phyloP scores from a whole-genome alignment of 2,888 invertebrate species.

The Trachelus stipa region DNA sequence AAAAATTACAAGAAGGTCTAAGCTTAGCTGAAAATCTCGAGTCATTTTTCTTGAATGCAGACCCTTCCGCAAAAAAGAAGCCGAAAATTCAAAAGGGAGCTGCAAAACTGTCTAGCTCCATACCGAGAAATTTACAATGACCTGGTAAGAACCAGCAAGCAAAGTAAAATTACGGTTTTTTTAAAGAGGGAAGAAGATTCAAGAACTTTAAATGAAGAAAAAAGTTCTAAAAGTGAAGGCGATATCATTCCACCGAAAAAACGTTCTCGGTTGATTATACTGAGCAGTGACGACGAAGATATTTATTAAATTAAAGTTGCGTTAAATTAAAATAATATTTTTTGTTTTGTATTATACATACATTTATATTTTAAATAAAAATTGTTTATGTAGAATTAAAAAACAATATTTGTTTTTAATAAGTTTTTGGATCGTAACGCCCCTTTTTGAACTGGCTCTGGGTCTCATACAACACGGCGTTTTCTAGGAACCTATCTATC shows the following conservation, averaged over 20 bases:
- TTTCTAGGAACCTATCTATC: no score
- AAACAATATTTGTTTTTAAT: no score
- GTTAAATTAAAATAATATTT: no score
- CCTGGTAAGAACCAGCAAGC: conserved; percentile 27
- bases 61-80: conserved; percentile 29
- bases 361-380: no score
- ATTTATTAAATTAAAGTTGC: conserved; percentile 21
- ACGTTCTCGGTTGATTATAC: conserved; percentile 21
- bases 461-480: no score
- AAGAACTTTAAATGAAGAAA: conserved; percentile 23
- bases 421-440: no score
- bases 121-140: conserved; percentile 25
- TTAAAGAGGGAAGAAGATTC: conserved; percentile 22
- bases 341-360: no score
- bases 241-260: conserved; percentile 25
- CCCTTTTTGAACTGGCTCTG: no score
- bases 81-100: conserved; percentile 30
- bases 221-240: conserved; percentile 25
- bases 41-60: conserved; percentile 31
- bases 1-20: conserved; percentile 29
- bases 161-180: conserved; percentile 25
- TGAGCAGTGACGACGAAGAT: conserved; percentile 25
- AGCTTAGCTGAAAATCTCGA: conserved; percentile 17
- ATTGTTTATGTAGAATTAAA: no score
- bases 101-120: conserved; percentile 26